phyloP scores from a whole-genome alignment of 37 sponge, comb jelly and placozoan genomes.

The Geodia barretti region DNA sequence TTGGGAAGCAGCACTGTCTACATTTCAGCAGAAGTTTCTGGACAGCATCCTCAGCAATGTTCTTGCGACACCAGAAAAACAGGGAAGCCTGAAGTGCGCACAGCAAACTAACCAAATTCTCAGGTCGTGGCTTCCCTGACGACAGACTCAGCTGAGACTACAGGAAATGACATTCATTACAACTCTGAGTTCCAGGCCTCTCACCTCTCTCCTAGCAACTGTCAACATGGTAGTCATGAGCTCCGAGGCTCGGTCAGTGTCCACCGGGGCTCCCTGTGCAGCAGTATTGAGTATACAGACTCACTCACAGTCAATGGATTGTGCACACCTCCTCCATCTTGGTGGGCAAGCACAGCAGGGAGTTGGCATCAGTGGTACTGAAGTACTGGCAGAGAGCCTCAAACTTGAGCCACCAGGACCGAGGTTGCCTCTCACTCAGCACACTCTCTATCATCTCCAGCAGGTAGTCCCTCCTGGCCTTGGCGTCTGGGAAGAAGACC shows the following conservation, averaged over 20 bases:
- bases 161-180: background rate
- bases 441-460: conserved; percentile 66
- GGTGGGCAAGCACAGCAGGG: conserved; percentile 73
- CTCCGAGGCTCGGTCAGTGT: conserved; percentile 15
- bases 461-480: conserved; percentile 69
- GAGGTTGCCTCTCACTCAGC: conserved; percentile 57
- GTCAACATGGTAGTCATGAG: conserved; percentile 61
- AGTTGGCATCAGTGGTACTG: conserved; percentile 60
- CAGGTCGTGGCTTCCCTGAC: conserved; percentile 6
- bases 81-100: conserved; percentile 57
- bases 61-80: conserved; percentile 58
- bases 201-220: conserved; percentile 62
- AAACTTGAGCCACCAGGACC: conserved; percentile 82
- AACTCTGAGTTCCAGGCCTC: background rate
- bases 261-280: conserved; percentile 11
- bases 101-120: conserved; percentile 58
- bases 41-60: conserved; percentile 3
- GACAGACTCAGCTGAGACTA: background rate
- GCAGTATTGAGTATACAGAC: background rate
- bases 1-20: conserved; percentile 5
- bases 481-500: conserved; percentile 83
- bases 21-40: conserved; percentile 25
- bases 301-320: background rate
- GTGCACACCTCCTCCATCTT: background rate
- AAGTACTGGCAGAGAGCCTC: conserved; percentile 88